Conservation (phyloP, 1,140 invertebrate genomes). For the Drosophila navojoa region DNA sequence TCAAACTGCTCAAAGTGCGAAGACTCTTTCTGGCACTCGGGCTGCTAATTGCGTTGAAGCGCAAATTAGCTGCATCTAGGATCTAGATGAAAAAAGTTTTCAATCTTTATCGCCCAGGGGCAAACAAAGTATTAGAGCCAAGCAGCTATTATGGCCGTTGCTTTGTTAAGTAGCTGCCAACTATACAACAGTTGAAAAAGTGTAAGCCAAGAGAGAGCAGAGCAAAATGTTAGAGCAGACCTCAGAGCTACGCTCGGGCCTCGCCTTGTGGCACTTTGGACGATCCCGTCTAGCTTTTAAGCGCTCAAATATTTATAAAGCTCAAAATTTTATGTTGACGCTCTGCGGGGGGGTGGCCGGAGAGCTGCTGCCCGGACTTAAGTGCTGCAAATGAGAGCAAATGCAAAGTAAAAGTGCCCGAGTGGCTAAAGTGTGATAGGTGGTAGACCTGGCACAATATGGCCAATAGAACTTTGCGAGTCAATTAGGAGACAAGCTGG, state of each 20-base stretch:
- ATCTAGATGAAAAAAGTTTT: background rate
- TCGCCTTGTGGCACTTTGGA: constrained; percentile 22
- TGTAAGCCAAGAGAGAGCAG: constrained; percentile 6
- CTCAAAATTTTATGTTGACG: constrained; percentile 68
- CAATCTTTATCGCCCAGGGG: constrained; percentile 49
- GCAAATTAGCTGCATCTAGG: constrained; percentile 53
- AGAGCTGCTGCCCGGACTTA: constrained; percentile 32
- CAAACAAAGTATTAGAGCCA: constrained; percentile 47
- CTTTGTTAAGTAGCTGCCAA: constrained; percentile 25
- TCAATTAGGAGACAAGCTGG: background rate
- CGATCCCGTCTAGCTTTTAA: constrained; percentile 63
- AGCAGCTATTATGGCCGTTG: constrained; percentile 55
- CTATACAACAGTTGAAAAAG: constrained; percentile 14
- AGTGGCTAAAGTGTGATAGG: constrained; percentile 22
- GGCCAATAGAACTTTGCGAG: background rate
- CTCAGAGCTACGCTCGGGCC: constrained; percentile 14
- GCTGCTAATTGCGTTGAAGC: constrained; percentile 59
- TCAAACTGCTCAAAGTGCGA: constrained; percentile 65
- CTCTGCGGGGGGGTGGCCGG: constrained; percentile 33
- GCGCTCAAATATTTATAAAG: constrained; percentile 77
- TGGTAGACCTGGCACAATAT: constrained; percentile 1
- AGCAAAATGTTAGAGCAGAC: constrained; percentile 25
- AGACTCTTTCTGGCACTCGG: constrained; percentile 36
- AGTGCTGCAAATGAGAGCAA: constrained; percentile 63
- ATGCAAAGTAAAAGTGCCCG: constrained; percentile 47